phyloP scores from a whole-genome alignment of 2,113 vertebrate genomes.

The Butorides virescens region DNA sequence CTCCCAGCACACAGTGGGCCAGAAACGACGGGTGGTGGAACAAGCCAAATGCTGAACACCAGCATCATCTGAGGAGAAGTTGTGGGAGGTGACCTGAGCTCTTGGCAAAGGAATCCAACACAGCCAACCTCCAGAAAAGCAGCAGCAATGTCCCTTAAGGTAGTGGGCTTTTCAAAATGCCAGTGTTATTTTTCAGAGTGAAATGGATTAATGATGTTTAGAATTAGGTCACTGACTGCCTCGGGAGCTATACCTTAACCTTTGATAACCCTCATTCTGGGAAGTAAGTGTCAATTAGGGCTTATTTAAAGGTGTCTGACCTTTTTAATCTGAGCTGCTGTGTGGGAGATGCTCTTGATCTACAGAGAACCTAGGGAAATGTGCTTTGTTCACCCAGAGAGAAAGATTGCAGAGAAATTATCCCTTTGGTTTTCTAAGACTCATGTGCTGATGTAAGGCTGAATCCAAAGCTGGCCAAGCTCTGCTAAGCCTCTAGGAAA shows the following conservation, averaged over 20 bases:
- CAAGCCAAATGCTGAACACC: not conserved
- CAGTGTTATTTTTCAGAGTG: not conserved
- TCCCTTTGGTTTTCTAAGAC: not conserved
- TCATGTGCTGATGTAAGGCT: accelerated
- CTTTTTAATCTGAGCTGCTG: not conserved
- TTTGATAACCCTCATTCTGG: not conserved
- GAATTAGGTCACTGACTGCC: not conserved
- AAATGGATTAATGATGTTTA: not conserved
- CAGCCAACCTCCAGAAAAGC: not conserved
- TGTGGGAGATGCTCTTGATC: not conserved
- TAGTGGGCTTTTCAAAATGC: not conserved
- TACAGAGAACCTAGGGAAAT: not conserved
- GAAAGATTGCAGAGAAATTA: not conserved
- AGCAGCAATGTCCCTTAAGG: not conserved
- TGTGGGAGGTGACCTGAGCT: not conserved
- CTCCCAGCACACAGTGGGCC: not conserved
- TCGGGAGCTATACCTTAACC: not conserved
- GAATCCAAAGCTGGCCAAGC: not conserved
- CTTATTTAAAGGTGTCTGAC: not conserved
- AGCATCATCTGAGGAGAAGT: not conserved
- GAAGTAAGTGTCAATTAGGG: not conserved
- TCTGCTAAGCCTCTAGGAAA: not conserved
- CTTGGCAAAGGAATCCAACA: not conserved
- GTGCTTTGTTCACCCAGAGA: not conserved
- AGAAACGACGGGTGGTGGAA: not conserved